These are phyloP conservation scores for Pontoporia blainvillei DNA, from an alignment of 2,113 vertebrate genomes.

Conservation along the genomic window DNA sequence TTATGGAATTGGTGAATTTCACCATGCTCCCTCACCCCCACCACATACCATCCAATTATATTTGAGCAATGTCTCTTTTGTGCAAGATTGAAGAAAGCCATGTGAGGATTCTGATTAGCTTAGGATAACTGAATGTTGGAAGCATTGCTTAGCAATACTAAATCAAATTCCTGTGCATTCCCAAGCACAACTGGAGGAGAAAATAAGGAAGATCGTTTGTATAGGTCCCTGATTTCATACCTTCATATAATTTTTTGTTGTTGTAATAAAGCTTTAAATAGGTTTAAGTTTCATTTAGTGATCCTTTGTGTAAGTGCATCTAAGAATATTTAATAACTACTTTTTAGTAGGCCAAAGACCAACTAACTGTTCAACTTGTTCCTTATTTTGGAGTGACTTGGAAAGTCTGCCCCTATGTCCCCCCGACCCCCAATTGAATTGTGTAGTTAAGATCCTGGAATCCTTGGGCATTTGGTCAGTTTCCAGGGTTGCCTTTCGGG, in stretches of 20 bases:
- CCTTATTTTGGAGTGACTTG: background rate
- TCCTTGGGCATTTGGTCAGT: background rate
- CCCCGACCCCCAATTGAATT: background rate
- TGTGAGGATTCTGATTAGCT: background rate
- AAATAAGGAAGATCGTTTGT: background rate
- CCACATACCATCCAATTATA: background rate
- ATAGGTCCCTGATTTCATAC: background rate
- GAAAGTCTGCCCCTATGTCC: background rate
- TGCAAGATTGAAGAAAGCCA: background rate
- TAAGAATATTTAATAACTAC: background rate
- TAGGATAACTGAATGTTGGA: background rate
- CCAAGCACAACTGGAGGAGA: background rate
- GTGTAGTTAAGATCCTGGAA: background rate
- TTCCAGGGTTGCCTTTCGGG: background rate
- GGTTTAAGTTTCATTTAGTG: background rate
- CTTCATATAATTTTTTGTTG: background rate
- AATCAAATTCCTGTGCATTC: background rate
- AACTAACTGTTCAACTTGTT: background rate
- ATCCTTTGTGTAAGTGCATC: background rate
- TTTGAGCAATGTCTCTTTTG: background rate
- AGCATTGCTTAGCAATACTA: background rate
- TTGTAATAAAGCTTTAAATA: background rate
- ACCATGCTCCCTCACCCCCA: accelerated
- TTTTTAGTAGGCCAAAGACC: background rate
- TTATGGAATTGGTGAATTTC: background rate